phyloP scores from a whole-genome alignment of 2,113 vertebrate species.

The Lophotis ruficrista region DNA sequence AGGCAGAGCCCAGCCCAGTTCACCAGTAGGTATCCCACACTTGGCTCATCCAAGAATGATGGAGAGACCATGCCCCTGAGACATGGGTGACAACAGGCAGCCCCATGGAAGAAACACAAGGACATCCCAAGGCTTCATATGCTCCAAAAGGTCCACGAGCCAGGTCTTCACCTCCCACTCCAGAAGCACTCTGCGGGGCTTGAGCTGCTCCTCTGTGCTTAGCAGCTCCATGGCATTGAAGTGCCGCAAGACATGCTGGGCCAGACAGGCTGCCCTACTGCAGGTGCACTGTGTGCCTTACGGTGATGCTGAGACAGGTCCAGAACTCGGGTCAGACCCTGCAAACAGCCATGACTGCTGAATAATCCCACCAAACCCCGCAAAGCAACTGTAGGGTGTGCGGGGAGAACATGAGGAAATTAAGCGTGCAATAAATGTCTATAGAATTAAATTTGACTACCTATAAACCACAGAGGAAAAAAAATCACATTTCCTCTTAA shows the following conservation, averaged over 20 bases:
- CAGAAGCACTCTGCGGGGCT: background rate
- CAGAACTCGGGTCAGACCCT: background rate
- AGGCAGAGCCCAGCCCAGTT: background rate
- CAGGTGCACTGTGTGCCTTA: background rate
- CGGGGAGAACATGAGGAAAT: background rate
- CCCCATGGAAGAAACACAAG: background rate
- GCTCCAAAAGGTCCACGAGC: background rate
- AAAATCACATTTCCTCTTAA: slow-evolving; percentile 20
- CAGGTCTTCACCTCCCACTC: background rate
- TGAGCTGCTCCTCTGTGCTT: background rate
- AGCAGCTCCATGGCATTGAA: background rate
- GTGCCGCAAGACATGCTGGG: background rate
- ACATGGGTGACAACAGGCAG: background rate
- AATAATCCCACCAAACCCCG: background rate
- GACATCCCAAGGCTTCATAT: background rate
- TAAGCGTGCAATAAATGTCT: background rate
- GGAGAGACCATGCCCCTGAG: background rate
- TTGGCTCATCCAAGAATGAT: accelerated
- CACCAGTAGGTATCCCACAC: background rate
- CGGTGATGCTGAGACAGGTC: background rate
- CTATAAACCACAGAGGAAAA: background rate
- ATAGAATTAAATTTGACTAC: background rate
- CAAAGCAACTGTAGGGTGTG: background rate
- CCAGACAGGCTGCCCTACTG: background rate
- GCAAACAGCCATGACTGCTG: background rate